phyloP scores from a whole-genome alignment of 2,797 vertebrate genomes.

The Octomys mimax region DNA sequence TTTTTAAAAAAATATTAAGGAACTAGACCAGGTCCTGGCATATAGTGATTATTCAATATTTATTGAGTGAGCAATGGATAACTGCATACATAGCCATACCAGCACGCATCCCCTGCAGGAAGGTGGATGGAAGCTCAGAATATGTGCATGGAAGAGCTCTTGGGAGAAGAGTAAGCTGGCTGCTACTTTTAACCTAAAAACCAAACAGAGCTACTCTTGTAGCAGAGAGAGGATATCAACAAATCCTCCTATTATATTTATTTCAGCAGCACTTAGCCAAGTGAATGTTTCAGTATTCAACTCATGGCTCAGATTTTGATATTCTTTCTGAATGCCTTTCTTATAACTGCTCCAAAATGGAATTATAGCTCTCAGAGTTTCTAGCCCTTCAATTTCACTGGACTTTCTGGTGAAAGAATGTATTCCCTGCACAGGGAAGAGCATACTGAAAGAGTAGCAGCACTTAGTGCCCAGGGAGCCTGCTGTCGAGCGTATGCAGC shows the following conservation, averaged over 20 bases:
- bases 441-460: not conserved
- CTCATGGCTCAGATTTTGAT: not conserved
- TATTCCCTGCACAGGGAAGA: not conserved
- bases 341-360: not conserved
- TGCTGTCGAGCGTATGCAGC: not conserved
- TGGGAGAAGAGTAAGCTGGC: not conserved
- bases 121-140: not conserved
- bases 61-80: not conserved
- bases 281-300: not conserved
- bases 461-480: not conserved
- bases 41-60: not conserved
- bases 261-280: not conserved
- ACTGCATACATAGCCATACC: not conserved
- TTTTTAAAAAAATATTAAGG: not conserved
- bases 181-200: not conserved
- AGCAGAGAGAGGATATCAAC: not conserved
- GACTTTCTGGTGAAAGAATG: slow-evolving; percentile 1
- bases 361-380: not conserved
- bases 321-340: slow-evolving; percentile 29
- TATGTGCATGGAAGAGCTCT: not conserved
- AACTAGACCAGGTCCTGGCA: not conserved
- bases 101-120: not conserved
- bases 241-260: not conserved
- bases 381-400: not conserved
- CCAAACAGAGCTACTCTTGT: not conserved